Conservation (phyloP, 2,888 invertebrate species). For the Ophioninae sp. region DNA sequence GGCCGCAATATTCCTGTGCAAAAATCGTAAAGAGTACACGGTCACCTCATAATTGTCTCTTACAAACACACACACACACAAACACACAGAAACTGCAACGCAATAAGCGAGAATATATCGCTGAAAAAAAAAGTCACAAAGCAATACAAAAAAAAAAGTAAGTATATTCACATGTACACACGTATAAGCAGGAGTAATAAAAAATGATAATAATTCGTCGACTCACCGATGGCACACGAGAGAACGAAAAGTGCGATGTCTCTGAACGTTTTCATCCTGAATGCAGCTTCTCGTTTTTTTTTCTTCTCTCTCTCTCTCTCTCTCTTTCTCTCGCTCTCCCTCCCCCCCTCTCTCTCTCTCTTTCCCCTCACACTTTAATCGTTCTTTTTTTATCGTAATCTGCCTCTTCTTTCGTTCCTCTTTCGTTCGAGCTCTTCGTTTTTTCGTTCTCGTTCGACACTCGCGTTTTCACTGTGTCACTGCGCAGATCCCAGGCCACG, state of each 20-base stretch:
- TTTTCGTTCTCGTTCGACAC: constrained; percentile 4
- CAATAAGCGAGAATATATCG: background rate
- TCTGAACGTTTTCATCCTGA: constrained; percentile 71
- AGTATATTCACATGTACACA: background rate
- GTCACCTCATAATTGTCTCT: background rate
- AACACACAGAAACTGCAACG: background rate
- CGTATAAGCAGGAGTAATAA: constrained; percentile 1
- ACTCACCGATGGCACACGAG: constrained; percentile 76
- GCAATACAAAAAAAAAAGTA: background rate
- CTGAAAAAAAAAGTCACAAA: background rate
- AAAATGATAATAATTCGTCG: constrained; percentile 50
- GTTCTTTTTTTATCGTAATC: constrained; percentile 6
- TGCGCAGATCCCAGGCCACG: constrained; percentile 23
- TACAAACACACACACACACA: background rate
- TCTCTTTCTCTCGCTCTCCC: background rate
- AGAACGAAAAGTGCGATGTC: constrained; percentile 71
- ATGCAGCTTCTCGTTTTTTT: constrained; percentile 38
- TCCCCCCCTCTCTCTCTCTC: background rate
- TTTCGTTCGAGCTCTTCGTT: constrained; percentile 5
- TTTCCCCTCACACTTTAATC: background rate
- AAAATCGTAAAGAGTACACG: background rate
- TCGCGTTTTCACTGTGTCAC: constrained; percentile 44
- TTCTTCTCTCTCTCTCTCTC: background rate
- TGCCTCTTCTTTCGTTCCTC: constrained; percentile 10
- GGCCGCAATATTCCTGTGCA: background rate